Evolutionary conservation across 2,888 invertebrate genomes (phyloP).

Genomic region (Tenthredo scrophulariae): DNA sequence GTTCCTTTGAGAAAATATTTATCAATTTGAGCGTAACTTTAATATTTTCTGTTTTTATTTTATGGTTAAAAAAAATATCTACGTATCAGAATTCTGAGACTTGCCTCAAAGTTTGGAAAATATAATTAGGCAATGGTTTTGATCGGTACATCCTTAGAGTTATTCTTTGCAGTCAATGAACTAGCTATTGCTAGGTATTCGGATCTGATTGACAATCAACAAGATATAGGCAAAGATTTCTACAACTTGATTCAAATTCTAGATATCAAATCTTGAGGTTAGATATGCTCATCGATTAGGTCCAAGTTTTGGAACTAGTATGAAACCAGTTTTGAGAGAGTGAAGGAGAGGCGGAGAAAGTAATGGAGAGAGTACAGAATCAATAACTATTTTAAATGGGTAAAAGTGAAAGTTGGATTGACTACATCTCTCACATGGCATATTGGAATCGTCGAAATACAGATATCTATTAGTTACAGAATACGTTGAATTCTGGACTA

Average conservation of each 20-base stretch:
- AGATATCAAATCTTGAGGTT: neutral
- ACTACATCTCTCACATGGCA: neutral
- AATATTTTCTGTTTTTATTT: too few relatives aligned
- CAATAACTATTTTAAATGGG: slow-evolving; percentile 25
- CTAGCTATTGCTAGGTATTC: neutral
- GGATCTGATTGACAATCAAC: neutral
- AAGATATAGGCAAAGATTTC: neutral
- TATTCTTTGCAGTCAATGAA: too few relatives aligned
- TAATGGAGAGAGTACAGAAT: neutral
- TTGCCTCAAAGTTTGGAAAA: too few relatives aligned
- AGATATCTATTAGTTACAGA: neutral
- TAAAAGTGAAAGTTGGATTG: slow-evolving; percentile 21
- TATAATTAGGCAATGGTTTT: too few relatives aligned
- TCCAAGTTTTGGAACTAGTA: neutral
- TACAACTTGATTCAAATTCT: neutral
- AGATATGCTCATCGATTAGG: neutral
- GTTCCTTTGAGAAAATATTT: too few relatives aligned
- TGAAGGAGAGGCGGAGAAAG: neutral
- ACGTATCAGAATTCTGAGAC: too few relatives aligned
- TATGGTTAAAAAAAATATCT: too few relatives aligned
- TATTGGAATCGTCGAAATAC: neutral
- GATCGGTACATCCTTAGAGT: too few relatives aligned
- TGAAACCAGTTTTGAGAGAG: slow-evolving; percentile 1
- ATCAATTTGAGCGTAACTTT: too few relatives aligned
- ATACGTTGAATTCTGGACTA: neutral